Evolutionary conservation across 2,797 vertebrate genomes (phyloP).

Genomic region (Thalassophryne amazonica): DNA sequence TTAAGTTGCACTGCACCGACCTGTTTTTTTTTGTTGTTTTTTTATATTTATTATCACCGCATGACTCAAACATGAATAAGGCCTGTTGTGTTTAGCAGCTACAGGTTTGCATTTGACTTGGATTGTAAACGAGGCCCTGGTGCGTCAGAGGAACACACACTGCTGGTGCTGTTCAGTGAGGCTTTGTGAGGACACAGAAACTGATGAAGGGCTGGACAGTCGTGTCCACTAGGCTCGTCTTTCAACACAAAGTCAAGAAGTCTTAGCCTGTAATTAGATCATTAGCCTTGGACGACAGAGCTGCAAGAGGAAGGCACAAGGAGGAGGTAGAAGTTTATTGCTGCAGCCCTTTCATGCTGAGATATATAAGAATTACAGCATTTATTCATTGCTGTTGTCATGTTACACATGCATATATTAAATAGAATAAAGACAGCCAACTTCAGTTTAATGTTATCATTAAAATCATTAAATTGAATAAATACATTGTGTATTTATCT

Average conservation of each 20-base stretch:
- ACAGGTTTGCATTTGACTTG: slow-evolving; percentile 71
- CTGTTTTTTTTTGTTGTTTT: neutral
- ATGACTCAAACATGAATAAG: slow-evolving; percentile 29
- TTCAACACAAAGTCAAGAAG: slow-evolving; percentile 72
- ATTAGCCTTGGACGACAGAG: slow-evolving; percentile 60
- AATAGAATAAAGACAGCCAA: neutral
- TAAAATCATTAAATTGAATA: neutral
- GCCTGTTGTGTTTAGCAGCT: slow-evolving; percentile 46
- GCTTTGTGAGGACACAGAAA: slow-evolving; percentile 15
- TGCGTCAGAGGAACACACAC: slow-evolving; percentile 24
- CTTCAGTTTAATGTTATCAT: neutral
- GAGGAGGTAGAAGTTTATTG: slow-evolving; percentile 33
- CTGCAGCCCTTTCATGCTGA: slow-evolving; percentile 29
- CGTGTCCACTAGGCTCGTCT: slow-evolving; percentile 60
- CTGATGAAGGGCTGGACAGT: slow-evolving; percentile 33
- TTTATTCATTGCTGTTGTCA: slow-evolving; percentile 21
- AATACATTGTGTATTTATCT: no score
- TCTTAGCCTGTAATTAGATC: slow-evolving; percentile 78
- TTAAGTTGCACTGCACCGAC: neutral
- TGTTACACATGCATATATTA: slow-evolving; percentile 15
- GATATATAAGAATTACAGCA: slow-evolving; percentile 49
- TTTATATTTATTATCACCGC: slow-evolving; percentile 13
- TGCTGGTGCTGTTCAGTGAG: slow-evolving; percentile 25
- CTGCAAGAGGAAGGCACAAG: slow-evolving; percentile 36
- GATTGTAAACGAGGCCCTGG: slow-evolving; percentile 76